phyloP scores from a whole-genome alignment of 2,113 vertebrate species.

The Cochlearius cochlearius region DNA sequence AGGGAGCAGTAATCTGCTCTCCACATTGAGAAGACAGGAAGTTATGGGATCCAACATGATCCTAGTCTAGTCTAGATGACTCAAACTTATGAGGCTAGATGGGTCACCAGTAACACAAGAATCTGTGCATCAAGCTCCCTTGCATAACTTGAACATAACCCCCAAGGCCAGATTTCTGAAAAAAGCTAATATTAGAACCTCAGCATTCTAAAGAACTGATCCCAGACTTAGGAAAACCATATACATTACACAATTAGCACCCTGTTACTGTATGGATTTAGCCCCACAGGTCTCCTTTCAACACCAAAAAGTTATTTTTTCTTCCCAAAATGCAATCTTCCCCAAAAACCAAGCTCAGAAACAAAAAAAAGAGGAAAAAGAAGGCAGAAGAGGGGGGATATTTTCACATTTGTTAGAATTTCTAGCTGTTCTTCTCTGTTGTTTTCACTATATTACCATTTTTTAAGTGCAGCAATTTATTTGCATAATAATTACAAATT shows the following conservation, averaged over 20 bases:
- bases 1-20: neutral
- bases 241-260: fast-evolving
- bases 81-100: neutral
- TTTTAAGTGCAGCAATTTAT: conserved; percentile 65
- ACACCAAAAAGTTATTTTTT: neutral
- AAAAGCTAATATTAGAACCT: neutral
- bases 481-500: conserved; percentile 77
- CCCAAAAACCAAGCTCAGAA: neutral
- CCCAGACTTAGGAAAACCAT: neutral
- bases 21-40: neutral
- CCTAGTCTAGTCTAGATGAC: neutral
- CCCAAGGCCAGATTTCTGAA: neutral
- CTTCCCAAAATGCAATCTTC: neutral
- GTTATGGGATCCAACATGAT: fast-evolving
- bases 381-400: fast-evolving
- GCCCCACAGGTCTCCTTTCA: neutral
- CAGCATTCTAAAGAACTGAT: neutral
- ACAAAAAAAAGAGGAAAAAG: too few relatives aligned
- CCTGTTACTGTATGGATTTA: neutral
- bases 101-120: neutral
- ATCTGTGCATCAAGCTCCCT: neutral
- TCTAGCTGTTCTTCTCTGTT: conserved; percentile 50
- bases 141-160: neutral
- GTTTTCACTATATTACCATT: conserved; percentile 31
- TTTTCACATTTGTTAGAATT: conserved; percentile 49